These are phyloP conservation scores for Leptobrachium leishanense DNA, from an alignment of 2,113 vertebrate genomes.

Conservation along the genomic window DNA sequence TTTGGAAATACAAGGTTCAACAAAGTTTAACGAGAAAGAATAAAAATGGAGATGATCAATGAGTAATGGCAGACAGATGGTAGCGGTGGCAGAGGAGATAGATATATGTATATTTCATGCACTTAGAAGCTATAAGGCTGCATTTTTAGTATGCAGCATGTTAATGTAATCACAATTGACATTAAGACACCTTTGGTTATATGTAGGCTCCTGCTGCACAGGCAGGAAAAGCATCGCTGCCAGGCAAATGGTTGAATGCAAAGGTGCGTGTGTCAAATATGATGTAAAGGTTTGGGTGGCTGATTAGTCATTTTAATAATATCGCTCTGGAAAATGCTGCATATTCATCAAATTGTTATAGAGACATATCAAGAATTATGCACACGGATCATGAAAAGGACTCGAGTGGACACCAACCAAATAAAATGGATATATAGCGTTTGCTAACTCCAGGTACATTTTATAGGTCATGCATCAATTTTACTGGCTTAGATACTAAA, in stretches of 20 bases:
- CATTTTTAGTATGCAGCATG: too few relatives aligned
- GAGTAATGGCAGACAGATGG: too few relatives aligned
- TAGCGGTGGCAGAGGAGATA: too few relatives aligned
- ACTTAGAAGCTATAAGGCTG: too few relatives aligned
- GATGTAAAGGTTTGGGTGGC: constrained; percentile 5
- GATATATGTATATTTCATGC: too few relatives aligned
- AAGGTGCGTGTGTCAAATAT: constrained; percentile 14
- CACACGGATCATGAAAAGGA: constrained; percentile 4
- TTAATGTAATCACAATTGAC: too few relatives aligned
- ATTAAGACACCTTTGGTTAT: too few relatives aligned
- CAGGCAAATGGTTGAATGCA: background rate
- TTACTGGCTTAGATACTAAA: constrained; percentile 41
- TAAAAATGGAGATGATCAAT: too few relatives aligned
- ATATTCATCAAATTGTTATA: constrained; percentile 16
- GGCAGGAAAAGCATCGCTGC: background rate
- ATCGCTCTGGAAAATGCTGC: constrained; percentile 3
- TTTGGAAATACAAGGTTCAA: too few relatives aligned
- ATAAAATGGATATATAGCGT: constrained; percentile 39
- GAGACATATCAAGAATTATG: constrained; percentile 18
- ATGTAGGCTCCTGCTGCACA: too few relatives aligned
- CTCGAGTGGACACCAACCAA: constrained; percentile 33
- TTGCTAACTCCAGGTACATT: constrained; percentile 37
- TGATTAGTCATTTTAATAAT: constrained; percentile 44
- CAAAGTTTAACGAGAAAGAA: too few relatives aligned
- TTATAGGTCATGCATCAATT: constrained; percentile 45